Evolutionary conservation across 2,888 invertebrate genomes (phyloP), one percentile per base, ranked within the genome.

Genomic region (Flexamia atlantica): DNA sequence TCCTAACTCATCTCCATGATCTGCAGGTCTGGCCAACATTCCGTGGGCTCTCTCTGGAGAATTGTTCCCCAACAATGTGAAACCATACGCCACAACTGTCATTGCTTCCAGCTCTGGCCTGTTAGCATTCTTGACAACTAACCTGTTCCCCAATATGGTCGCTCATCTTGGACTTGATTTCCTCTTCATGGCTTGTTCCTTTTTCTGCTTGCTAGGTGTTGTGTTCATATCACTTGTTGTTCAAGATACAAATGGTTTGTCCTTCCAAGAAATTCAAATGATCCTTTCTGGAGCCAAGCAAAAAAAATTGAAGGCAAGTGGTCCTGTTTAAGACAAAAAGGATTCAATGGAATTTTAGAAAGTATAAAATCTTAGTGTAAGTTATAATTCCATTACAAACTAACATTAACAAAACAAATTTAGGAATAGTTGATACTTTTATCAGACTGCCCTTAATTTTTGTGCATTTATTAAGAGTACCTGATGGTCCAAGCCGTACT

Each of bases 11-110:
- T 36, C 46, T 46, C 12, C 12, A 23, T 64, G 28, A n/a, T 17
- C 28, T 30, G 17, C 57, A 79, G 79, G 79, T 1, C 57, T 79
- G 1, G 79, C 57, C 2, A 79, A 79, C 57, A 79, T 79, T 14
- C 79, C 79, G 1, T 79, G 79, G 79, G 79, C 79, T 32, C 12
- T 79, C 14, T 57, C 57, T 20, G 79, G 79, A 79, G 79, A 79
- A 17, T 28, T 79, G 23, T 79, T 79, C 23, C 57, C 79, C 2
- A 57, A 36, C n/a, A 57, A 79, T n/a, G 46, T 79, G n/a, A 79
- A 79, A 57, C 30, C 79, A 1, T 12, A 5, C 7, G 79, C 79
- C 36, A 79, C 79, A 12, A 36, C 79, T 10, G 17, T 79, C 53
- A 57, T 79, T n/a, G 79, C 79, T 20, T 30, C 79, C n/a, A 79